Evolutionary conservation across 2,113 vertebrate genomes (phyloP), one percentile per base, ranked within the genome.

Genomic region (Xyrauchen texanus): DNA sequence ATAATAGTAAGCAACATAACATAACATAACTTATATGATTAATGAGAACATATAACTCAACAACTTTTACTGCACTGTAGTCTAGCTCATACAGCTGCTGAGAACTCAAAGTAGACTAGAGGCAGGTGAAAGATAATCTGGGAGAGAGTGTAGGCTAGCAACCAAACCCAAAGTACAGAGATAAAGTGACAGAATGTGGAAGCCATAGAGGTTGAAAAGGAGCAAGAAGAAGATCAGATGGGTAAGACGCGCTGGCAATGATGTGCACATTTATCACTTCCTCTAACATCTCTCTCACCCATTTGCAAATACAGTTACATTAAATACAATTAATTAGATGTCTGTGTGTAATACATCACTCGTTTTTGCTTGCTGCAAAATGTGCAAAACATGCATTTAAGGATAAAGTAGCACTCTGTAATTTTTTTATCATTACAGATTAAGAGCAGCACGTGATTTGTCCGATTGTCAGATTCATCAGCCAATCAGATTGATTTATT

Each of bases 311-410:
- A 16, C 45, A 49, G 16, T 51, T n/a, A n/a, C n/a, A n/a, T n/a
- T n/a, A n/a, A n/a, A n/a, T n/a, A n/a, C 67, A 77, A 81, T 71
- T 46, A 76, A 52, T 53, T 44, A 78, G 9, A 52, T 5, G 46
- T 12, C 5, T 51, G 6, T 55, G 70, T 44, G 21, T 5, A 68
- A 21, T 55, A 42, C 63, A 45, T 69, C 65, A 49, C 42, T 52
- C 53, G 6, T 44, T 11, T 21, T 7, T 53, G 6, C 8, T 16
- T 0, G 58, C 7, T 11, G 42, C 8, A n/a, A 62, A 64, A 66
- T 55, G 52, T 45, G 9, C 13, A 8, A 12, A 64, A 75, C 16
- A 64, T 7, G 5, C 16, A 34, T 5, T 7, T 15, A 34, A 3
- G 7, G 46, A 3, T 13, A 34, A 34, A 34, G 21, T 1, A 1